These are phyloP conservation scores for Mallotus villosus DNA, from an alignment of 2,797 vertebrate genomes.

Conservation along the genomic window DNA sequence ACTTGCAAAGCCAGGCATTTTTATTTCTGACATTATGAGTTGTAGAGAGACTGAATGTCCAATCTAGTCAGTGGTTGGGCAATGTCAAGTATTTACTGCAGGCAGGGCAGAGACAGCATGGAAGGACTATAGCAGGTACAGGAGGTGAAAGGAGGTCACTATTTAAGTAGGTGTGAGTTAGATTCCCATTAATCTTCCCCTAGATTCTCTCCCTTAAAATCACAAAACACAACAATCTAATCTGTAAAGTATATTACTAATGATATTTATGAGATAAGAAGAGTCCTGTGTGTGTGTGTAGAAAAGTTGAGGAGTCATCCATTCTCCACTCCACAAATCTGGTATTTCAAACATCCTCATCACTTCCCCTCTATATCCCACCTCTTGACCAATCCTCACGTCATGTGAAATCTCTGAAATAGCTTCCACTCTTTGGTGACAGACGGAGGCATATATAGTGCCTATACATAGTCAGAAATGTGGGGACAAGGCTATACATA, in stretches of 20 bases:
- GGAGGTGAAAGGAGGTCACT: slow-evolving; percentile 41
- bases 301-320: background rate
- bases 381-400: slow-evolving; percentile 27
- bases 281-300: background rate
- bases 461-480: slow-evolving; percentile 69
- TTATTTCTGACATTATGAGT: slow-evolving; percentile 34
- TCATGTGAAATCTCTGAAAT: slow-evolving; percentile 59
- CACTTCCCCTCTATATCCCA: slow-evolving; percentile 20
- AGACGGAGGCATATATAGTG: slow-evolving; percentile 60
- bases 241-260: background rate
- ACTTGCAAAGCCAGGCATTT: slow-evolving; percentile 13
- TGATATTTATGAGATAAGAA: background rate
- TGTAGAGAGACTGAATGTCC: slow-evolving; percentile 45
- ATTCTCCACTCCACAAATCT: background rate
- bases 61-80: slow-evolving; percentile 46
- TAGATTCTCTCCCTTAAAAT: background rate
- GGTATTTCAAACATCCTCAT: background rate
- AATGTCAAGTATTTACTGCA: slow-evolving; percentile 43
- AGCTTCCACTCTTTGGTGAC: slow-evolving; percentile 57
- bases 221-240: background rate
- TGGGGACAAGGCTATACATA: slow-evolving; percentile 62
- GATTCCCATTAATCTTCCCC: background rate
- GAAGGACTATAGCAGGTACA: background rate
- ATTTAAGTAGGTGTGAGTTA: slow-evolving; percentile 18
- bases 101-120: slow-evolving; percentile 26